Evolutionary conservation across 92 coral and sea anemone genomes (phyloP).

Genomic region (Parazoanthus swiftii): DNA sequence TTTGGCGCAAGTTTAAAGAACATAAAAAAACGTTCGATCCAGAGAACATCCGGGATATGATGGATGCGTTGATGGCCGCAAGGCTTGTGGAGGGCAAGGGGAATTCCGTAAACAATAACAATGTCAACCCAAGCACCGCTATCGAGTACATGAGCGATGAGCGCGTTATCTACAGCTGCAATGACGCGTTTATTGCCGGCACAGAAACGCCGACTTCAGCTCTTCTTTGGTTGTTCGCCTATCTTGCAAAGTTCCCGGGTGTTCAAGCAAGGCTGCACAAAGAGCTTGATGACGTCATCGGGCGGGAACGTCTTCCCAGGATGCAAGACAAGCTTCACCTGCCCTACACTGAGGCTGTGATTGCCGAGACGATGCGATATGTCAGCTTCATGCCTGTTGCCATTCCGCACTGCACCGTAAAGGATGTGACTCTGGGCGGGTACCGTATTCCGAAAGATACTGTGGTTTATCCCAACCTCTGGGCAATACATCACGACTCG

Average conservation of each 20-base stretch:
- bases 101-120: background rate
- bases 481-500: constrained; percentile 77
- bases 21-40: constrained; percentile 61
- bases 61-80: constrained; percentile 56
- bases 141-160: constrained; percentile 50
- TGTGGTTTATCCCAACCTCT: constrained; percentile 61
- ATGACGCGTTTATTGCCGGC: constrained; percentile 73
- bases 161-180: constrained; percentile 63
- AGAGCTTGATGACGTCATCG: constrained; percentile 63
- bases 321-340: constrained; percentile 58
- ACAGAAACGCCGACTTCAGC: constrained; percentile 70
- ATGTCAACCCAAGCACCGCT: too few relatives aligned
- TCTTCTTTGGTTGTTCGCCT: constrained; percentile 65
- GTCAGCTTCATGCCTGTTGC: constrained; percentile 69
- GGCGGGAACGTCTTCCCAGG: constrained; percentile 40
- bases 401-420: constrained; percentile 65
- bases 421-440: constrained; percentile 56
- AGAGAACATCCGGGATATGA: constrained; percentile 45
- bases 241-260: constrained; percentile 64
- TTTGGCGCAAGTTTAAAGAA: constrained; percentile 64
- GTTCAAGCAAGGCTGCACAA: constrained; percentile 61
- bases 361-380: constrained; percentile 58
- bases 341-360: constrained; percentile 66
- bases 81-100: constrained; percentile 13
- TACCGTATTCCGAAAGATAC: constrained; percentile 74